Conservation (phyloP, 2,113 vertebrate genomes). For the Bufo bufo region DNA sequence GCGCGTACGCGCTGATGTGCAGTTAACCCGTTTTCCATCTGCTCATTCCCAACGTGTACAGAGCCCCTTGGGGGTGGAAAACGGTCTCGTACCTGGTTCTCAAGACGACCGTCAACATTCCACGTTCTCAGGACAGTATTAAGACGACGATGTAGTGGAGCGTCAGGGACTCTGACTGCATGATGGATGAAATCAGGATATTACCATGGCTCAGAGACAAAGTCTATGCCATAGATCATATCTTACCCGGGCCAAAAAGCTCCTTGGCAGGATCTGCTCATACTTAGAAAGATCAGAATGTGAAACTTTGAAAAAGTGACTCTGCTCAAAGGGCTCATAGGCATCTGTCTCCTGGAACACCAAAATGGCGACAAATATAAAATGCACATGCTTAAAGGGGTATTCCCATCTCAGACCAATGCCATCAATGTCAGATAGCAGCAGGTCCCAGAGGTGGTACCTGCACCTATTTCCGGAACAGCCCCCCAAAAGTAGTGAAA, state of each 20-base stretch:
- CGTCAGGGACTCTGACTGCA: background rate
- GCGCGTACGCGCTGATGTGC: slow-evolving; percentile 19
- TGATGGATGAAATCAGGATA: background rate
- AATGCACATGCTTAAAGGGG: no score
- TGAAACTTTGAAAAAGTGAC: background rate
- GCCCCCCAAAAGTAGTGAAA: no score
- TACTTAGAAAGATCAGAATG: background rate
- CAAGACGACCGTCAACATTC: background rate
- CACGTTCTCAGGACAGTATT: background rate
- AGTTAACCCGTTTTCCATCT: slow-evolving; percentile 37
- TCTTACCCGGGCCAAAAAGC: background rate
- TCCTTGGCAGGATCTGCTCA: background rate
- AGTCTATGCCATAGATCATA: background rate
- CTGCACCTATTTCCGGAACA: no score
- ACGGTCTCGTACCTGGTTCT: background rate
- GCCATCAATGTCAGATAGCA: no score
- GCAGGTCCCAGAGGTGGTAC: no score
- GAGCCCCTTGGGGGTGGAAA: background rate
- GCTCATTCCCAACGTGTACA: background rate
- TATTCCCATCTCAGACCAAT: no score
- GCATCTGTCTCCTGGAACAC: no score
- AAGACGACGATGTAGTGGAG: background rate
- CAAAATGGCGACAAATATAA: no score
- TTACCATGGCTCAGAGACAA: background rate
- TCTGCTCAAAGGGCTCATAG: background rate